These are phyloP conservation scores for Argyrosomus japonicus DNA, from an alignment of 2,113 vertebrate genomes.

Conservation along the genomic window DNA sequence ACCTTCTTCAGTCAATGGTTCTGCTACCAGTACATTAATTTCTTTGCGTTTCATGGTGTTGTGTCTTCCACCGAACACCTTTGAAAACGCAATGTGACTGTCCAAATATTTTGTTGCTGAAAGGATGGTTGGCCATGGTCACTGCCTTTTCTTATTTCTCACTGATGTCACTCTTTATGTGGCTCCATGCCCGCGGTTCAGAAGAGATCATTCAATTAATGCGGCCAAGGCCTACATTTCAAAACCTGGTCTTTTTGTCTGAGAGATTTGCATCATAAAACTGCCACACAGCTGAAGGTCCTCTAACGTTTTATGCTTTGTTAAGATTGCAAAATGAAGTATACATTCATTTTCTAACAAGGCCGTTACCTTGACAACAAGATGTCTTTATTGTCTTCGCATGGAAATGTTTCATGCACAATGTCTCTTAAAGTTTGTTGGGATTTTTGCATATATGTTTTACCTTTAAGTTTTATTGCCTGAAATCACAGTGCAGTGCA, in stretches of 20 bases:
- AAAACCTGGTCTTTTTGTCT: constrained; percentile 66
- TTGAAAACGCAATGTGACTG: constrained; percentile 22
- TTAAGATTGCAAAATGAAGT: constrained; percentile 54
- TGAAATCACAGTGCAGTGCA: constrained; percentile 6
- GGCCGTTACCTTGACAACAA: constrained; percentile 33
- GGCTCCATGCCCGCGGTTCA: constrained; percentile 41
- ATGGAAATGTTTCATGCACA: constrained; percentile 37
- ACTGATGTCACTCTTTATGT: constrained; percentile 35
- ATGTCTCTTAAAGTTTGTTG: constrained; percentile 10
- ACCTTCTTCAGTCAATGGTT: constrained; percentile 14
- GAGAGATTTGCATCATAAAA: constrained; percentile 81
- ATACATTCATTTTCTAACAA: constrained; percentile 61
- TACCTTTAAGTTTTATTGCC: neutral
- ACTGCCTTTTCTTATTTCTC: constrained; percentile 45
- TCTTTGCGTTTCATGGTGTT: constrained; percentile 16
- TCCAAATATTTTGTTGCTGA: constrained; percentile 23
- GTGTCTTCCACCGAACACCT: constrained; percentile 4
- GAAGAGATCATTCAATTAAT: constrained; percentile 77
- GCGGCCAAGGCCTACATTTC: constrained; percentile 70
- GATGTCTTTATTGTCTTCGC: constrained; percentile 16
- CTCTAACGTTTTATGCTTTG: constrained; percentile 53
- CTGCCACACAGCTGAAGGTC: constrained; percentile 57
- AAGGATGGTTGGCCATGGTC: constrained; percentile 15
- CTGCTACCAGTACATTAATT: neutral
- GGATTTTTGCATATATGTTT: neutral